phyloP scores from a whole-genome alignment of 1,140 invertebrate species.

The Acromyrmex heyeri region DNA sequence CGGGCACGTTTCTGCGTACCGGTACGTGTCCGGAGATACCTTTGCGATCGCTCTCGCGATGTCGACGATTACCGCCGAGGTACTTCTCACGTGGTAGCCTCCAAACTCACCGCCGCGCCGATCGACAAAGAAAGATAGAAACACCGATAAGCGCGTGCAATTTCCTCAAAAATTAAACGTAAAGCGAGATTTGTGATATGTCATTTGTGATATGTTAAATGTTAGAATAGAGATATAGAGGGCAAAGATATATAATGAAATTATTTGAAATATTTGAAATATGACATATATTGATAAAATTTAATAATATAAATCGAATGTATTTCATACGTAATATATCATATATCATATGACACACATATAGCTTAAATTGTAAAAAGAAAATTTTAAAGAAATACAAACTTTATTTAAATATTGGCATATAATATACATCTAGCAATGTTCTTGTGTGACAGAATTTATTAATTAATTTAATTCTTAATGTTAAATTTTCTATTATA shows the following conservation, averaged over 20 bases:
- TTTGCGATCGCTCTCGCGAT: conserved; percentile 30
- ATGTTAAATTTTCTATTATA: neutral
- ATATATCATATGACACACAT: too few relatives aligned
- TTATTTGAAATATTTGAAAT: neutral
- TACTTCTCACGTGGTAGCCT: conserved; percentile 20
- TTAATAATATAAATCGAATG: neutral
- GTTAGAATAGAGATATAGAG: neutral
- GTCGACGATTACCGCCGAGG: conserved; percentile 25
- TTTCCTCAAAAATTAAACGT: neutral
- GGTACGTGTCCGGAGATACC: conserved; percentile 64
- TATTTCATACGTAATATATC: too few relatives aligned
- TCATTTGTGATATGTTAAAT: neutral
- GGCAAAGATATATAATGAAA: neutral
- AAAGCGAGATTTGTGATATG: neutral
- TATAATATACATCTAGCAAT: neutral
- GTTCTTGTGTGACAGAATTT: neutral
- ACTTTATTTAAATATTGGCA: neutral
- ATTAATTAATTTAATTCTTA: conserved; percentile 21
- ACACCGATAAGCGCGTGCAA: conserved; percentile 29
- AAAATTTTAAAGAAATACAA: neutral
- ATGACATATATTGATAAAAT: neutral
- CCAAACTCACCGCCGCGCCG: conserved; percentile 33
- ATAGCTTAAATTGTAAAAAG: neutral
- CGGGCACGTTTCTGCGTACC: conserved; percentile 78
- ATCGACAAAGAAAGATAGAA: conserved; percentile 18